Evolutionary conservation across 2,888 invertebrate species (phyloP).

Genomic region (Cantharis lateralis): DNA sequence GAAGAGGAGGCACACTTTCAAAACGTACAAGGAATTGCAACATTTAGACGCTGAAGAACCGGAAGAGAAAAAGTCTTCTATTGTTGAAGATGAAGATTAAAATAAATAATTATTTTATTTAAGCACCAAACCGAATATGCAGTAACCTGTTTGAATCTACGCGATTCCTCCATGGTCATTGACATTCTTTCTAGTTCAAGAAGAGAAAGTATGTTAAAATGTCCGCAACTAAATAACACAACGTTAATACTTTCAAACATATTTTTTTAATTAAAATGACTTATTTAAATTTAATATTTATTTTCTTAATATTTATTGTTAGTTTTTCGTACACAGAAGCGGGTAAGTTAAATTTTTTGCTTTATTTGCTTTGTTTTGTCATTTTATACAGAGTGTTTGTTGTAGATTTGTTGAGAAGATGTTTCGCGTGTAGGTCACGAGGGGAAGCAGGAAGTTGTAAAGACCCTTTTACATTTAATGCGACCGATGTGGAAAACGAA

Average conservation of each 20-base stretch:
- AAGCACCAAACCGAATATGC: background rate
- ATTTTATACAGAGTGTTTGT: background rate
- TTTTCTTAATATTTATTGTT: constrained; percentile 26
- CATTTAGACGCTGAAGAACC: background rate
- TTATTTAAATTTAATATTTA: constrained; percentile 12
- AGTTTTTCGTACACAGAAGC: constrained; percentile 19
- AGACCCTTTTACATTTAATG: constrained; percentile 82
- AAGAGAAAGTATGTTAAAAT: constrained; percentile 35
- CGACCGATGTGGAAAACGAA: constrained; percentile 72
- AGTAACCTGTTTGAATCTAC: background rate
- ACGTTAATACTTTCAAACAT: background rate
- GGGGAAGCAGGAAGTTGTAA: constrained; percentile 88
- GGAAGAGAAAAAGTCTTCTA: background rate
- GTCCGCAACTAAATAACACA: constrained; percentile 13
- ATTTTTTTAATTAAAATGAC: constrained; percentile 23
- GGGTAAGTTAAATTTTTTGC: constrained; percentile 29
- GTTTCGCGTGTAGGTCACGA: constrained; percentile 83
- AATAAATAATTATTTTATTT: background rate
- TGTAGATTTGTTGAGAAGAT: constrained; percentile 72
- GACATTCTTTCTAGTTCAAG: constrained; percentile 16
- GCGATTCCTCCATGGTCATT: constrained; percentile 15
- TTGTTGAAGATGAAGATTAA: background rate
- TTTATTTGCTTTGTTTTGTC: background rate
- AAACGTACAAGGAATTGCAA: constrained; percentile 44
- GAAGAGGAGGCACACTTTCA: constrained; percentile 55